These are phyloP conservation scores for Globodera ellingtonae DNA, from an alignment of 1,140 invertebrate species.

Conservation along the genomic window DNA sequence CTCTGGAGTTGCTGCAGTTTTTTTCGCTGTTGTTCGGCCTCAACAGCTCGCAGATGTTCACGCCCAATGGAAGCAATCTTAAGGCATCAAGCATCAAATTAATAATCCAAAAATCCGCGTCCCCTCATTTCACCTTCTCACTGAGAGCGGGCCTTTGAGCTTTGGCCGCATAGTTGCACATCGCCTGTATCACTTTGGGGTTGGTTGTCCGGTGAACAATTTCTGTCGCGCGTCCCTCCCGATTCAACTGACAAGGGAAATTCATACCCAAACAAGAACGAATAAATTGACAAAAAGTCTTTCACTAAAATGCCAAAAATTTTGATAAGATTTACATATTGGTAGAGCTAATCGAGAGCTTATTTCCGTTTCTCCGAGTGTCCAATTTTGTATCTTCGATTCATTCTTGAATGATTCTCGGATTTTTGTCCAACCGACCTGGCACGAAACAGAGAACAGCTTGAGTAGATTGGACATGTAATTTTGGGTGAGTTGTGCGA, in stretches of 20 bases:
- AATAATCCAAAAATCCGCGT: neutral
- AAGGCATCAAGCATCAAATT: too few species aligned
- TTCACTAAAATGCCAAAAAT: neutral
- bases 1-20: neutral
- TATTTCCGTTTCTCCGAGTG: neutral
- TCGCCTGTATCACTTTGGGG: constrained; percentile 20
- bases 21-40: constrained; percentile 10
- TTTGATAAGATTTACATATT: too few species aligned
- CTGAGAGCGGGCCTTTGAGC: constrained; percentile 18
- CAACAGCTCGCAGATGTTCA: constrained; percentile 16
- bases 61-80: constrained; percentile 20
- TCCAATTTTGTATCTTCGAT: neutral
- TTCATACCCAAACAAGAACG: neutral
- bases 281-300: neutral
- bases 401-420: too few species aligned
- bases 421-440: constrained; percentile 1
- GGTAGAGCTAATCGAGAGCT: neutral
- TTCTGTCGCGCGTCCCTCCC: constrained; percentile 32
- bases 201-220: constrained; percentile 29
- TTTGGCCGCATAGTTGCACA: constrained; percentile 37
- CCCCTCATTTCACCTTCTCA: constrained; percentile 26
- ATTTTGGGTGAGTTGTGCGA: constrained; percentile 12
- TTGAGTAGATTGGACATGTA: constrained; percentile 32
- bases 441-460: constrained; percentile 28
- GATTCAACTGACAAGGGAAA: neutral